Conservation (phyloP, 2,113 vertebrate genomes). For the Psilopogon haemacephalus region DNA sequence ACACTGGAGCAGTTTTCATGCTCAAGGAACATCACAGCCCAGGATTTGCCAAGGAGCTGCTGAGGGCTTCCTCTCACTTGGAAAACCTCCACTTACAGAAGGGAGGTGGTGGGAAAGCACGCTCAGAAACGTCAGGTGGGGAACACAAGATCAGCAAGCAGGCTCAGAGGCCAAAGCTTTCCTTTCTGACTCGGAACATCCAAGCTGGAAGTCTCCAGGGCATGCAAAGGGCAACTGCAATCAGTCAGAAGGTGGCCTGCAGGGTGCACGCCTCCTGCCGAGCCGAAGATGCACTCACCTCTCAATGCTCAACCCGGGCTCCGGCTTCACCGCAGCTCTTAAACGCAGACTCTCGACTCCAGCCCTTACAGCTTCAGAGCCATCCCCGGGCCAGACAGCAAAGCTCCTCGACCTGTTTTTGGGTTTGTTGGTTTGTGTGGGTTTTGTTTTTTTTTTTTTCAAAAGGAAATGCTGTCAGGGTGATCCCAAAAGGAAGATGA, state of each 20-base stretch:
- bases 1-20: not conserved
- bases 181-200: not conserved
- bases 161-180: not conserved
- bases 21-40: not conserved
- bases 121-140: not conserved
- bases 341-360: not conserved
- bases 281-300: constrained; percentile 32
- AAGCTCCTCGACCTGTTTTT: not conserved
- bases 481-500: not conserved
- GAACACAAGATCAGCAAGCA: not conserved
- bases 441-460: no score
- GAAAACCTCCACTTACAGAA: not conserved
- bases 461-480: not conserved
- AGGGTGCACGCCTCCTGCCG: not conserved
- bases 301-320: not conserved
- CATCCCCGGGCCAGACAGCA: not conserved
- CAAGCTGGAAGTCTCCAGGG: not conserved
- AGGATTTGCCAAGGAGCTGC: not conserved
- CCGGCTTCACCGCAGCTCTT: not conserved
- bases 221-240: not conserved
- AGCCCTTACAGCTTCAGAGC: not conserved
- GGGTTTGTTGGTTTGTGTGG: no score
- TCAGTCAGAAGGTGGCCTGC: not conserved
- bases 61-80: not conserved
- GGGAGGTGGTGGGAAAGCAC: not conserved